Base-by-base conservation (phyloP, 2,888 invertebrate genomes). In the Meghimatium bilineatum region DNA sequence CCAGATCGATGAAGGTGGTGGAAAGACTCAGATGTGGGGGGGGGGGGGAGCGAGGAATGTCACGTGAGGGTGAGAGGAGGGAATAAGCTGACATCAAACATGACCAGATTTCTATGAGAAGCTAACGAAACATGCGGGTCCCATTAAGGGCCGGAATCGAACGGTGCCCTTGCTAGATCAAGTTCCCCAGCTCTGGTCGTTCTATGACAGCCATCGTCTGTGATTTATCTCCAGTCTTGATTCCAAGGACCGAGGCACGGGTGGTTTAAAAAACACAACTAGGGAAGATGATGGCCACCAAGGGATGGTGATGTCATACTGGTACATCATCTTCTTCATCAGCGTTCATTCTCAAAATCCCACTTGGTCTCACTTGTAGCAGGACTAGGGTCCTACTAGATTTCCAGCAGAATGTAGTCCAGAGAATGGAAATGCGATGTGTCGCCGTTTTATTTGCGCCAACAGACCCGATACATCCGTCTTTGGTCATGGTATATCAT, bases 71-170 rank as follows among this genome's bases (percentile, higher is more conserved):
- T 8, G 20, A 56, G 56, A 56, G 63, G n/a, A 56, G 63, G 63
- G 10, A n/a, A 60, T 29, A 32, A 66, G 29, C 66, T 32, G n/a
- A 44, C 77, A 14, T 32, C 32, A 78, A 78, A 38, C 44, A 78
- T 49, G 17, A 23, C 78, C 29, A 44, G 60, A 44, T n/a, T 44
- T 78, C 44, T 67, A 14, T 66, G 66, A 78, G 78, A 78, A 66
- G 67, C 66, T 66, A 78, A 66, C 78, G 67, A 78, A 78, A 67
- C 78, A 78, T 78, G 78, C 66, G 66, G 78, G 78, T 44, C 78
- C 78, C 78, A 78, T 78, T 78, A 78, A 34, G 67, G 44, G 66
- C 78, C 78, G 78, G 78, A 78, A 78, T 78, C 66, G 78, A 78
- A 78, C 78, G 20, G 67, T 44, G 66, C 49, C 49, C 66, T 44